Conservation (phyloP, 2,113 vertebrate species). For the Zingel zingel region DNA sequence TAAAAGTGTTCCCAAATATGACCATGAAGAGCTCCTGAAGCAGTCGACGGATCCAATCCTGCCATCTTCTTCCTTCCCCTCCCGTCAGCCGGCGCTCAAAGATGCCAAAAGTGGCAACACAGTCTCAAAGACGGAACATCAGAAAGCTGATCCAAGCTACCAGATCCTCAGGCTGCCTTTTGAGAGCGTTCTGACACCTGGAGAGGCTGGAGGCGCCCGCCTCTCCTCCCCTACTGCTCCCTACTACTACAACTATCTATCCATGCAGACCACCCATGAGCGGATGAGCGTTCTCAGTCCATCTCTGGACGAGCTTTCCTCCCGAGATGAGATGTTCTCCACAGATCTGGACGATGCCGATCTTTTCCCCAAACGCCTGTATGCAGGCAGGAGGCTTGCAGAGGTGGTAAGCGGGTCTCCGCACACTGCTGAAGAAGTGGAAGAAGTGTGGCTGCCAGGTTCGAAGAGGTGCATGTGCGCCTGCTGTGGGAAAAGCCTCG, state of each 20-base stretch:
- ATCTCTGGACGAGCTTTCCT: slow-evolving; percentile 85
- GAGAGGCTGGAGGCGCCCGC: slow-evolving; percentile 25
- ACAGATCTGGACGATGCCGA: slow-evolving; percentile 83
- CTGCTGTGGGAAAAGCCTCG: slow-evolving; percentile 79
- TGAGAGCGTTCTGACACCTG: slow-evolving; percentile 54
- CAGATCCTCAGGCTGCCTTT: slow-evolving; percentile 80
- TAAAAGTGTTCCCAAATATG: slow-evolving; percentile 19
- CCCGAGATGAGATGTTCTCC: slow-evolving; percentile 85
- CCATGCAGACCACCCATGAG: slow-evolving; percentile 75
- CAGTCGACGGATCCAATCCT: background rate
- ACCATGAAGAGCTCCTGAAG: slow-evolving; percentile 14
- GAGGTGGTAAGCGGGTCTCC: slow-evolving; percentile 1
- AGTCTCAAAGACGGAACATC: slow-evolving; percentile 2
- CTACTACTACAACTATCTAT: slow-evolving; percentile 79
- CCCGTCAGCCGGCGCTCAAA: background rate
- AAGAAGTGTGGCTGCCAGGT: slow-evolving; percentile 56
- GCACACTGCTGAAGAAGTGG: background rate
- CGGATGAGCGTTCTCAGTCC: slow-evolving; percentile 84
- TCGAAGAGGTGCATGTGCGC: slow-evolving; percentile 70
- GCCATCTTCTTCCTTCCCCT: background rate
- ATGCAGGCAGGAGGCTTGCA: slow-evolving; percentile 31
- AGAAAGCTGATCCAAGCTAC: slow-evolving; percentile 40
- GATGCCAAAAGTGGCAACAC: background rate
- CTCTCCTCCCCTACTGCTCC: slow-evolving; percentile 60
- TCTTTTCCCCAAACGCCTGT: slow-evolving; percentile 73